Percentiles rank a stretch among this genome's conserved stretches.
Conservation (phyloP, 2,113 vertebrate genomes). For the Microcebus murinus region DNA sequence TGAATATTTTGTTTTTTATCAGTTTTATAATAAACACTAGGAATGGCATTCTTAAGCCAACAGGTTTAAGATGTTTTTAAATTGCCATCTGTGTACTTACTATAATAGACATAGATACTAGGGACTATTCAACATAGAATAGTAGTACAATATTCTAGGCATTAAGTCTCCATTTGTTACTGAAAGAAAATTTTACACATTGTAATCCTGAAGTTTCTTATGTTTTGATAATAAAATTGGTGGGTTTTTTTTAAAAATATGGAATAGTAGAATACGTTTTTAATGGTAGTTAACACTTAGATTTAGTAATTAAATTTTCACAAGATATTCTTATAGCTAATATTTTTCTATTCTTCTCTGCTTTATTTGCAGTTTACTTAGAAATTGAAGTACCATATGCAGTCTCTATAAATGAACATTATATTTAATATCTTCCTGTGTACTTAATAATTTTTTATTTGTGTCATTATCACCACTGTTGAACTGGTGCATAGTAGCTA, state of each 20-base stretch:
- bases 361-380: not conserved
- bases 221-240: not conserved
- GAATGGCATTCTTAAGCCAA: constrained; percentile 58
- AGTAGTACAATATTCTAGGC: constrained; percentile 62
- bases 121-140: constrained; percentile 72
- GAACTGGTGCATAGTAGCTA: not conserved
- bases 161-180: not conserved
- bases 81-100: constrained; percentile 72
- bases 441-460: not conserved
- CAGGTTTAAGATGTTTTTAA: constrained; percentile 69
- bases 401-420: not conserved
- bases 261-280: not conserved
- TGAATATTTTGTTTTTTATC: constrained; percentile 17
- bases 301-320: constrained; percentile 14
- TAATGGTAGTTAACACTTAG: not conserved
- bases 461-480: not conserved
- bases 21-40: constrained; percentile 38
- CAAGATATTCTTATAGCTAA: not conserved
- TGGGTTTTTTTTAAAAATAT: not conserved
- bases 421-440: not conserved
- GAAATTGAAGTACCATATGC: not conserved
- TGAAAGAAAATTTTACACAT: constrained; percentile 63
- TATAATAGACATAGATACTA: constrained; percentile 70
- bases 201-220: constrained; percentile 54
- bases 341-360: not conserved